A percentile compares a stretch with the other conserved stretches of the same genome.
phyloP scores from a whole-genome alignment of 2,797 vertebrate species.

The Agapornis canus region DNA sequence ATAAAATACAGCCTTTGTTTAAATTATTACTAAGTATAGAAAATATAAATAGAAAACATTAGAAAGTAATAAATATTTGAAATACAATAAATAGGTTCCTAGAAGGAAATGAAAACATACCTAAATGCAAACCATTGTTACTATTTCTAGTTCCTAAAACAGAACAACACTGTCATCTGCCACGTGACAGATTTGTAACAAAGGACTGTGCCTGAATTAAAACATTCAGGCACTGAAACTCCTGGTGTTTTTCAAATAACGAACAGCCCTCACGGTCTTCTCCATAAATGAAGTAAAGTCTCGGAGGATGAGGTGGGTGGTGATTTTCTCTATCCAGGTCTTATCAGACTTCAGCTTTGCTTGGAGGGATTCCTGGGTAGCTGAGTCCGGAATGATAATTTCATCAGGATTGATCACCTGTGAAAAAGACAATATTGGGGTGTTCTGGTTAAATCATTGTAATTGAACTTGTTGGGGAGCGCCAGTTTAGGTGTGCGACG shows the following conservation, averaged over 20 bases:
- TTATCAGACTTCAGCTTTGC: slow-evolving; percentile 30
- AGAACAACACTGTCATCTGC: slow-evolving; percentile 77
- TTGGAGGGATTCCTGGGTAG: slow-evolving; percentile 50
- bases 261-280: slow-evolving; percentile 70
- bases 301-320: slow-evolving; percentile 77
- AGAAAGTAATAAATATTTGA: slow-evolving; percentile 74
- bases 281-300: slow-evolving; percentile 80
- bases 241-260: slow-evolving; percentile 53
- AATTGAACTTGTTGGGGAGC: not conserved
- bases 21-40: slow-evolving; percentile 54
- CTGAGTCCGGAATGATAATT: slow-evolving; percentile 28
- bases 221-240: slow-evolving; percentile 44
- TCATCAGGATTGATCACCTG: slow-evolving; percentile 73
- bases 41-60: slow-evolving; percentile 75
- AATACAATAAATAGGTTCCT: slow-evolving; percentile 80
- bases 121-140: slow-evolving; percentile 57
- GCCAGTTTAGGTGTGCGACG: not conserved
- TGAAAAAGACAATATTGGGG: not conserved
- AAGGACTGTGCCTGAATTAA: slow-evolving; percentile 62
- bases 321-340: slow-evolving; percentile 76
- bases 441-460: not conserved
- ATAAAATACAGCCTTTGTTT: not conserved
- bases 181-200: slow-evolving; percentile 65
- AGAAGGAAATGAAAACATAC: slow-evolving; percentile 37
- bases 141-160: slow-evolving; percentile 71